Evolutionary conservation across 2,888 invertebrate genomes (phyloP), one percentile per base, ranked within the genome.

Genomic region (Leucophenga maculata): DNA sequence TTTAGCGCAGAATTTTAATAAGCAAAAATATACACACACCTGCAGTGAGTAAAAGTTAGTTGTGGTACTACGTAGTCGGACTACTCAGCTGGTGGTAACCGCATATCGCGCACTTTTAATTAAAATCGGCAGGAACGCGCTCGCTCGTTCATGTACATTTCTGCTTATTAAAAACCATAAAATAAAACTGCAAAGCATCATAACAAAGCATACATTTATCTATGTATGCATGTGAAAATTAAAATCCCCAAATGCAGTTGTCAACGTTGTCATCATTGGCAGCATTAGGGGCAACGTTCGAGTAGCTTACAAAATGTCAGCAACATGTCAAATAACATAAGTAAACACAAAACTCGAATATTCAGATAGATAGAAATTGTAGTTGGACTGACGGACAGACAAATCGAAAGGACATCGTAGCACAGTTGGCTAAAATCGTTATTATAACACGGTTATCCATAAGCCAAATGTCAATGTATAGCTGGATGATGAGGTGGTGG

Each of bases 381-480:
- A 39, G 39, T 39, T 39, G 8, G 39, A 6, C n/a, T n/a, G n/a
- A 26, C 11, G 8, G 39, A 39, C 39, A 39, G 8, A 39, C 39
- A 39, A 11, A 39, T 39, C n/a, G n/a, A n/a, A n/a, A n/a, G n/a
- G 39, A 39, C 1, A 39, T 39, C 4, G 26, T 16, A 44, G 20
- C 44, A 62, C 60, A 62, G 39, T 62, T 46, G 18, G 44, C 44
- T 62, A 20, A 44, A 62, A 62, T 44, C 78, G 77, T 75, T 83
- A 80, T 83, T 77, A 82, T 81, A 83, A 78, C 26, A 3, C 77
- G 74, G 75, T 75, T 81, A 80, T 79, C 71, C 72, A 69, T 71
- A 72, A 68, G 70, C 54, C 71, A 72, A 71, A 73, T 76, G 74
- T 75, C 60, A 62, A 62, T 46, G n/a, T 2, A n/a, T 26, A 2